Conservation (phyloP, 2,797 vertebrate genomes). For the Taenioides sp. region DNA sequence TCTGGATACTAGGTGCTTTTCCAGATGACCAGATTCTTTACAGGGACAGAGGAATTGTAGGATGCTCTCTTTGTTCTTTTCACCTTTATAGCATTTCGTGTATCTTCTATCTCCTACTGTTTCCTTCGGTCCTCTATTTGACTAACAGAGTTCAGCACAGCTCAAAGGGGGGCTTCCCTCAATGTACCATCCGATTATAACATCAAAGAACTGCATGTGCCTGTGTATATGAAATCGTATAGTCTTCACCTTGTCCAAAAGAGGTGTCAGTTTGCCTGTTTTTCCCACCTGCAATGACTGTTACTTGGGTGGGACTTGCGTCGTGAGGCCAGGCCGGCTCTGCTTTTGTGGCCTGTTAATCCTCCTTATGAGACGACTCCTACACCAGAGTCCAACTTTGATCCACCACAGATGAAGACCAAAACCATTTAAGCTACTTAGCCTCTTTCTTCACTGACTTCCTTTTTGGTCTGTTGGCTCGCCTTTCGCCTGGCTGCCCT, state of each 20-base stretch:
- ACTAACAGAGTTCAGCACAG: conserved; percentile 33
- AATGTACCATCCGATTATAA: conserved; percentile 15
- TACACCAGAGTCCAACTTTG: conserved; percentile 67
- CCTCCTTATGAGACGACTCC: conserved; percentile 66
- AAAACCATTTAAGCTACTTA: conserved; percentile 72
- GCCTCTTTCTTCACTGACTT: conserved; percentile 58
- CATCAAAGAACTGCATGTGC: conserved; percentile 26
- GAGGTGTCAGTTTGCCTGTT: conserved; percentile 29
- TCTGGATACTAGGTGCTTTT: background rate
- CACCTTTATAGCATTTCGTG: conserved; percentile 37
- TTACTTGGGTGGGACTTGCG: conserved; percentile 23
- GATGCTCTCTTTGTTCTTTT: conserved; percentile 35
- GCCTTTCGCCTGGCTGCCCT: conserved; percentile 47
- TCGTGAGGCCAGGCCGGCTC: conserved; percentile 20
- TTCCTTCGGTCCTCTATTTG: conserved; percentile 36
- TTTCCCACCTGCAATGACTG: conserved; percentile 44
- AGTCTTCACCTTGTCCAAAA: conserved; percentile 45
- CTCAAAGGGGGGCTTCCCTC: conserved; percentile 41
- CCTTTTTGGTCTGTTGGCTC: conserved; percentile 57
- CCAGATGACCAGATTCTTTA: conserved; percentile 1
- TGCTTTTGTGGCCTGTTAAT: conserved; percentile 70
- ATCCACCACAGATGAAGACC: conserved; percentile 72
- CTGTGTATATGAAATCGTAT: conserved; percentile 24
- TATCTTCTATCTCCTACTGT: conserved; percentile 10
- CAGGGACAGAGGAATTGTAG: conserved; percentile 4